Evolutionary conservation across 2,888 invertebrate genomes (phyloP).

Genomic region (Malacosoma neustria): DNA sequence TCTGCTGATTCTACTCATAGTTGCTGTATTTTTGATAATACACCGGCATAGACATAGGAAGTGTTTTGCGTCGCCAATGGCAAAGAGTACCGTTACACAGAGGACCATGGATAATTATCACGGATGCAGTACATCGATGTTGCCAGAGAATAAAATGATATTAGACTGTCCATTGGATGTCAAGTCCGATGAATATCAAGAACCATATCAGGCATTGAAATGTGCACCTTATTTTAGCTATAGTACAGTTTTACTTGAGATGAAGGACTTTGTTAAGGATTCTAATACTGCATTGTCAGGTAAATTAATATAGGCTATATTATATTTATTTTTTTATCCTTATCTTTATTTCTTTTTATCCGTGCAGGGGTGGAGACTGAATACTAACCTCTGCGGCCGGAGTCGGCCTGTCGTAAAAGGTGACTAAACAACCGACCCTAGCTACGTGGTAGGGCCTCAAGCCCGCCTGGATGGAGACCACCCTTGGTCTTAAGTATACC

Average conservation of each 20-base stretch:
- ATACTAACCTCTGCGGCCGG: no score
- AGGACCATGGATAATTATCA: slow-evolving; percentile 73
- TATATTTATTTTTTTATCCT: background rate
- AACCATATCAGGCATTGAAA: slow-evolving; percentile 85
- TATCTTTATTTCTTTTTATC: no score
- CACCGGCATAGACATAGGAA: slow-evolving; percentile 82
- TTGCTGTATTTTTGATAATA: slow-evolving; percentile 82
- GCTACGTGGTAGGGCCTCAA: no score
- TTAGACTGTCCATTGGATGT: slow-evolving; percentile 76
- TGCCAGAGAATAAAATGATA: slow-evolving; percentile 68
- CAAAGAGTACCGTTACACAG: slow-evolving; percentile 56
- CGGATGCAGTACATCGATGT: slow-evolving; percentile 68
- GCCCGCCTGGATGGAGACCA: no score
- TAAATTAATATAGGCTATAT: slow-evolving; percentile 14
- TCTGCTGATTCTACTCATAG: slow-evolving; percentile 81
- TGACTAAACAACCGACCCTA: no score
- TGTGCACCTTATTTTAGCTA: slow-evolving; percentile 86
- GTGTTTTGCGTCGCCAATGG: slow-evolving; percentile 82
- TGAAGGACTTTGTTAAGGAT: slow-evolving; percentile 79
- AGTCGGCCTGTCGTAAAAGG: no score
- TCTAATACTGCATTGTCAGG: slow-evolving; percentile 55
- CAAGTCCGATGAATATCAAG: slow-evolving; percentile 84
- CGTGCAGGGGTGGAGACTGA: no score
- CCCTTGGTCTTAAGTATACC: no score
- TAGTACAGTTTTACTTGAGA: slow-evolving; percentile 83